Evolutionary conservation across 2,113 vertebrate species (phyloP).

Genomic region (Buteo buteo): DNA sequence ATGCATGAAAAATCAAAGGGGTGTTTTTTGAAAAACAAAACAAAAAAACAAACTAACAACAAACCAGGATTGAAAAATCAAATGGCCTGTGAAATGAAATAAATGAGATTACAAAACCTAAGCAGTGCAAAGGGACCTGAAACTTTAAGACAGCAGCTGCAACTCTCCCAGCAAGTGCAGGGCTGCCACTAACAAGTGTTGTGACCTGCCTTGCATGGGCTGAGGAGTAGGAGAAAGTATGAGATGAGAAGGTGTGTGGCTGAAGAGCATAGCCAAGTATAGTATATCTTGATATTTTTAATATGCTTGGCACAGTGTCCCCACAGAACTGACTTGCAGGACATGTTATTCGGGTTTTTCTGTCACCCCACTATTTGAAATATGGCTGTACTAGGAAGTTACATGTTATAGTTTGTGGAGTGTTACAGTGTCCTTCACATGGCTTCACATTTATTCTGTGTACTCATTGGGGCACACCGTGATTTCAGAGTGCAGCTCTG

Average conservation of each 20-base stretch:
- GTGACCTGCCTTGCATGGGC: rapidly evolving
- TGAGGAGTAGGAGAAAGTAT: too few species aligned
- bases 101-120: background rate
- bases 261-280: background rate
- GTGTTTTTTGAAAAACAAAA: background rate
- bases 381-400: background rate
- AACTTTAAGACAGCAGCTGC: background rate
- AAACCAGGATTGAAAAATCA: background rate
- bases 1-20: background rate
- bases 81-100: background rate
- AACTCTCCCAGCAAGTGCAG: too few species aligned
- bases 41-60: background rate
- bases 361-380: background rate
- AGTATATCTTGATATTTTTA: background rate
- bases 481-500: background rate
- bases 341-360: background rate
- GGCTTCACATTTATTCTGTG: rapidly evolving
- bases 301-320: background rate
- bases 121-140: background rate
- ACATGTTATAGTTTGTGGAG: background rate
- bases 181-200: background rate
- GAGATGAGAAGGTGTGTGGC: background rate
- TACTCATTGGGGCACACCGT: background rate
- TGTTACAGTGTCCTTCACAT: rapidly evolving
- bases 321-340: background rate